Evolutionary conservation across 2,888 invertebrate species (phyloP), one percentile per base, ranked within the genome.

Genomic region (Cryptocephalus moraei): DNA sequence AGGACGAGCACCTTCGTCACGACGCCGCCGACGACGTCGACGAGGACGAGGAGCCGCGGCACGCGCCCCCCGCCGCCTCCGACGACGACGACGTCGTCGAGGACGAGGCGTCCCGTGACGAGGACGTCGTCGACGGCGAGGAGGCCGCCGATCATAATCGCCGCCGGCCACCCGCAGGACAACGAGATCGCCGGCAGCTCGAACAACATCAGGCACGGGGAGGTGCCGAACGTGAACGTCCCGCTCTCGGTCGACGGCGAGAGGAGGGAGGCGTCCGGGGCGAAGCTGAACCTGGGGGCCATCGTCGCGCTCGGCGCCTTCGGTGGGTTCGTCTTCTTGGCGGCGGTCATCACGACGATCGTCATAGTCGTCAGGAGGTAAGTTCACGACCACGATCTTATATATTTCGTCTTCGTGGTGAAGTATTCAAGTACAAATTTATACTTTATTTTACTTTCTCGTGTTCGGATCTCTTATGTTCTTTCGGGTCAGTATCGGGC

Each of bases 271-370:
- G 66, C 79, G 13, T 68, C 77, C 54, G 77, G 80, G 22, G 86
- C 88, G 1, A 81, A 84, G 55, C 73, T 91, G 14, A 91, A 90
- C 69, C 73, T 90, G 48, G 90, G 90, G 45, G 90, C 91, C 8
- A 86, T 92, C 55, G 90, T 92, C 48, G 91, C 91, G 0, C 73
- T 93, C 11, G 91, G 88, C 2, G 89, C 90, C 8, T 91, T 92
- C 66, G 92, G 91, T n/a, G 90, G 86, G 8, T 85, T 93, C 59
- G 88, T 92, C 8, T 88, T 93, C 67, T 75, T 93, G 43, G 86
- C 91, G 9, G 91, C 91, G 31, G 84, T 92, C 53, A 84, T 91
- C 56, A 91, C 91, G 1, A 90, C 91, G 6, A 84, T 91, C 54
- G 86, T 93, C 49, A 87, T 92, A 49, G 76, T 93, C 56, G 84